Base-by-base conservation (phyloP, 2,888 invertebrate genomes). In the Nysson spinosus region DNA sequence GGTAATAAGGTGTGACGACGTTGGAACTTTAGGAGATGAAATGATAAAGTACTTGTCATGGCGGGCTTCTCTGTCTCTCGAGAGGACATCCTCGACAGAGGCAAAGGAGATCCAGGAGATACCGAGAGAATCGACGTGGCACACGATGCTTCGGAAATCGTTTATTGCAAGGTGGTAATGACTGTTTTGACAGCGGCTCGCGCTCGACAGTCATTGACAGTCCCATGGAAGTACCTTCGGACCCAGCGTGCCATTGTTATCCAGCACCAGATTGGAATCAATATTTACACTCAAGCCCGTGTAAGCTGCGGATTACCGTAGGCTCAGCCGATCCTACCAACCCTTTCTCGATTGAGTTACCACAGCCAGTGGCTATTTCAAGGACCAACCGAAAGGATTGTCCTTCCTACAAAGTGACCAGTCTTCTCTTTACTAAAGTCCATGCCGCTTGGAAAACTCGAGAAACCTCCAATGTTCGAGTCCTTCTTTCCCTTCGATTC, bases 101-200 rank as follows among this genome's bases (percentile, higher is more conserved):
- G 20, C 9, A 24, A 30, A n/a, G n/a, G 24, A 58, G 54, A 67
- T 67, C 1, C n/a, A 2, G 3, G 2, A 32, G 56, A 66, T 67
- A 66, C 34, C 17, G 12, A 1, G 4, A n/a, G 24, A 49, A 11
- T 24, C 7, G 39, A 24, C 5, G 37, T 16, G 40, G 20, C 28
- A 16, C 12, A 14, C 9, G 28, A 28, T 12, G 32, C 12, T 6
- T 11, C 16, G 5, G 32, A 24, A 39, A 69, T 63, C 75, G 51
- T 69, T 77, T 61, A 65, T 63, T 60, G 66, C 64, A 68, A 69
- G 60, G 64, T 69, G 76, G 68, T 78, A 84, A 83, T 80, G 79
- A 83, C 60, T 85, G 78, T 85, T 85, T 84, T 85, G 85, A 85
- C 84, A 84, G 80, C 77, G 76, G 77, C 76, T 70, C 67, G 69